phyloP scores from a whole-genome alignment of 2,888 invertebrate species.

The Volucella inflata region DNA sequence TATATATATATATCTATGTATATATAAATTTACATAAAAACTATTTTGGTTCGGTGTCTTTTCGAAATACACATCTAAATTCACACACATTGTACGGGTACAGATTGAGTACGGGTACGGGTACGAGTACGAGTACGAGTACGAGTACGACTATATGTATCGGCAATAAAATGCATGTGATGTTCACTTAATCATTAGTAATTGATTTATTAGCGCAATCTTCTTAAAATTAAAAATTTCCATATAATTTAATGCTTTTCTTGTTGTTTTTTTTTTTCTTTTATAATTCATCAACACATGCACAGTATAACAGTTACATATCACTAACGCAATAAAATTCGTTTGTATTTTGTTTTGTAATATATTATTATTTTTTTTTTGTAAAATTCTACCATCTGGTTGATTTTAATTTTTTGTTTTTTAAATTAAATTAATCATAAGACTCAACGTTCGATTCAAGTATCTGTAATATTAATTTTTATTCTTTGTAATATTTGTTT shows the following conservation, averaged over 20 bases:
- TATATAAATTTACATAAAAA: constrained; percentile 74
- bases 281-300: constrained; percentile 48
- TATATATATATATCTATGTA: constrained; percentile 64
- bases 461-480: constrained; percentile 29
- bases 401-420: constrained; percentile 77
- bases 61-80: constrained; percentile 68
- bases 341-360: constrained; percentile 59
- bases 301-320: constrained; percentile 62
- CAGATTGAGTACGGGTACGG: constrained; percentile 48
- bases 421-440: constrained; percentile 77
- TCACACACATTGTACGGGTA: constrained; percentile 57
- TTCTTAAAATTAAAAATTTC: constrained; percentile 44
- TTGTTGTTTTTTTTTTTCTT: constrained; percentile 48
- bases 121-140: no score
- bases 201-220: constrained; percentile 65
- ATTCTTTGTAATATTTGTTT: constrained; percentile 40
- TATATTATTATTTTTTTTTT: constrained; percentile 42
- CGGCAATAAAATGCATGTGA: constrained; percentile 43
- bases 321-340: constrained; percentile 75
- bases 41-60: constrained; percentile 75
- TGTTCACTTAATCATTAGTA: constrained; percentile 57
- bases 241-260: constrained; percentile 36
- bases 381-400: constrained; percentile 24
- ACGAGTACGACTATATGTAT: constrained; percentile 9
- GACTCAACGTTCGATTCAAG: constrained; percentile 76